Conservation (phyloP, 2,113 vertebrate genomes). For the Eolophus roseicapilla region DNA sequence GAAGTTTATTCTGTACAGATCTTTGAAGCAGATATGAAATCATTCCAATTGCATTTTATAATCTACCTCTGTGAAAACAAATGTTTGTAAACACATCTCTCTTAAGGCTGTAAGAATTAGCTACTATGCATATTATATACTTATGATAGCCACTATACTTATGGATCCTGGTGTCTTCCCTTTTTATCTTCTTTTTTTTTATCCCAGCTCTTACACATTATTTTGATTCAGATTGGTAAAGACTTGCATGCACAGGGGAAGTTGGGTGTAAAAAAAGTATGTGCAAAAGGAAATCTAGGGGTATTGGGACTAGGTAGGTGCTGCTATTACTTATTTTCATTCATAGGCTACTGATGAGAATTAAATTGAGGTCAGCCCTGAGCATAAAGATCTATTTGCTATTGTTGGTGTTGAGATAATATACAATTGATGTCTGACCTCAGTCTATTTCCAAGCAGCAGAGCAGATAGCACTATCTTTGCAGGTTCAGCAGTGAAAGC, state of each 20-base stretch:
- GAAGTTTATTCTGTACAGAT: conserved; percentile 1
- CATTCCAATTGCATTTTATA: conserved; percentile 24
- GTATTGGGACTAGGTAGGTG: background rate
- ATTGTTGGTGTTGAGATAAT: background rate
- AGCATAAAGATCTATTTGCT: background rate
- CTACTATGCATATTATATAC: background rate
- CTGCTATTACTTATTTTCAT: background rate
- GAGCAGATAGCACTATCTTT: background rate
- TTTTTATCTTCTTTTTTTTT: background rate
- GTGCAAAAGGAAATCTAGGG: background rate
- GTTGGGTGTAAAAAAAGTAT: background rate
- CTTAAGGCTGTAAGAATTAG: background rate
- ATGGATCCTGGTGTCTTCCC: background rate
- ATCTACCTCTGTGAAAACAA: background rate
- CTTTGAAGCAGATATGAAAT: conserved; percentile 26
- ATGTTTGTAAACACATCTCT: background rate
- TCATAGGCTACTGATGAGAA: background rate
- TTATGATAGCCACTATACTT: background rate
- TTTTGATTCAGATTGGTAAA: background rate
- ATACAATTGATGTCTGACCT: background rate
- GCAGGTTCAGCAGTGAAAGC: background rate
- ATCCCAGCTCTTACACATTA: background rate
- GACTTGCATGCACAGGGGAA: background rate
- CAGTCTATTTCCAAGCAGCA: background rate
- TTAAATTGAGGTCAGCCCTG: background rate